These are phyloP conservation scores for Oikopleura vanhoeffeni DNA, from an alignment of 23 tunicate genomes.

Conservation along the genomic window DNA sequence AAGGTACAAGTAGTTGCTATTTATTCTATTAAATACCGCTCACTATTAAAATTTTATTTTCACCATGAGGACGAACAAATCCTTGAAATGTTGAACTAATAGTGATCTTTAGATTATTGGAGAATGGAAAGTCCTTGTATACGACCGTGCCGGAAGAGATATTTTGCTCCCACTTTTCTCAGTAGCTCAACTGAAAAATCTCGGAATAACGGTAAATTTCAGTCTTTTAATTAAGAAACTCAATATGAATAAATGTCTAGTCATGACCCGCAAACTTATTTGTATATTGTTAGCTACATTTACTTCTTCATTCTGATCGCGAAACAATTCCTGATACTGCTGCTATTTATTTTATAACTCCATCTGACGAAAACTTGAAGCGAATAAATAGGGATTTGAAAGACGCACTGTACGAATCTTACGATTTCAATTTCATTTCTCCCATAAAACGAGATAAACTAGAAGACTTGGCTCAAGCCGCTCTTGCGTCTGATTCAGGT, in stretches of 20 bases:
- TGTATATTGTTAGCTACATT: neutral
- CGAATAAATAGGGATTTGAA: conserved; percentile 65
- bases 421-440: conserved; percentile 79
- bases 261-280: no score
- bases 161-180: conserved; percentile 74
- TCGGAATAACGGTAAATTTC: conserved; percentile 58
- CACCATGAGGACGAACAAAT: no score
- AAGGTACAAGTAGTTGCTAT: no score
- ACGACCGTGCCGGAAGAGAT: conserved; percentile 84
- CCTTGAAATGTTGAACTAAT: no score
- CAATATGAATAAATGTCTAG: no score
- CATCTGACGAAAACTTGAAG: conserved; percentile 55
- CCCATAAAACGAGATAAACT: conserved; percentile 65
- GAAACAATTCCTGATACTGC: conserved; percentile 69
- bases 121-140: conserved; percentile 81
- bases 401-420: conserved; percentile 52
- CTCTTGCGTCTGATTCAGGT: conserved; percentile 19
- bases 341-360: conserved; percentile 70
- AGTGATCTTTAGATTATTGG: neutral
- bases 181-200: conserved; percentile 54
- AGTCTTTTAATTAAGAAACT: no score
- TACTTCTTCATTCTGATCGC: conserved; percentile 31
- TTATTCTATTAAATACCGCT: no score
- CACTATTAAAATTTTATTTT: no score
- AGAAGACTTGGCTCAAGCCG: conserved; percentile 88